Evolutionary conservation across 2,888 invertebrate species (phyloP).

Genomic region (Aelia acuminata): DNA sequence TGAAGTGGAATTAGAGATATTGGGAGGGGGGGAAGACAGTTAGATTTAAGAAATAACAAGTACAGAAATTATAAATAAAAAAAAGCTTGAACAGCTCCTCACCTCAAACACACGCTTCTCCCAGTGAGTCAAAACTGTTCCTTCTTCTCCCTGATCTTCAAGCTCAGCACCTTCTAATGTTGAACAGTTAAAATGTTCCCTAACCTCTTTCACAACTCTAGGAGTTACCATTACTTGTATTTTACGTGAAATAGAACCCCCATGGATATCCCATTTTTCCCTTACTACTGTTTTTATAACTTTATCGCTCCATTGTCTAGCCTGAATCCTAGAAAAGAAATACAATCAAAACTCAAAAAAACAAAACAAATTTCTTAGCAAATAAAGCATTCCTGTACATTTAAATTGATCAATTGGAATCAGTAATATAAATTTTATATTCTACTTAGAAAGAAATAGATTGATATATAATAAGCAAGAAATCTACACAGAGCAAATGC

Average conservation of each 20-base stretch:
- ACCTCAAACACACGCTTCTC: constrained; percentile 98
- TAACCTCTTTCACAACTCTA: constrained; percentile 87
- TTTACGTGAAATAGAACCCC: constrained; percentile 80
- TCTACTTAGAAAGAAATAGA: too few species aligned
- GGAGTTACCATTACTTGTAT: constrained; percentile 94
- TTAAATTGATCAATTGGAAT: too few species aligned
- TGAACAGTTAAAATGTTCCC: constrained; percentile 89
- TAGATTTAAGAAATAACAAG: not conserved
- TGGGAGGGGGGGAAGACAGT: not conserved
- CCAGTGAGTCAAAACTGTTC: constrained; percentile 98
- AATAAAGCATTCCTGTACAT: too few species aligned
- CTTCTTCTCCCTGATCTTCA: constrained; percentile 98
- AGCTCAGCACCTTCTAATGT: constrained; percentile 94
- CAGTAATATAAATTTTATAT: too few species aligned
- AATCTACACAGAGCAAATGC: too few species aligned
- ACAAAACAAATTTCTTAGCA: too few species aligned
- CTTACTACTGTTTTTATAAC: constrained; percentile 80
- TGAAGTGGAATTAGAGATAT: not conserved
- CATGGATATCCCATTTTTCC: constrained; percentile 83
- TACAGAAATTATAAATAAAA: not conserved
- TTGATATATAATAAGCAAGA: too few species aligned
- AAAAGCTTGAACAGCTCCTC: constrained; percentile 62
- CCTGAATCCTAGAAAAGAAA: constrained; percentile 80
- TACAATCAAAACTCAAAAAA: too few species aligned
- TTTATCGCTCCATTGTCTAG: constrained; percentile 93